These are phyloP conservation scores for Caenorhabditis becei DNA, from an alignment of 2,888 invertebrate genomes.

Conservation along the genomic window DNA sequence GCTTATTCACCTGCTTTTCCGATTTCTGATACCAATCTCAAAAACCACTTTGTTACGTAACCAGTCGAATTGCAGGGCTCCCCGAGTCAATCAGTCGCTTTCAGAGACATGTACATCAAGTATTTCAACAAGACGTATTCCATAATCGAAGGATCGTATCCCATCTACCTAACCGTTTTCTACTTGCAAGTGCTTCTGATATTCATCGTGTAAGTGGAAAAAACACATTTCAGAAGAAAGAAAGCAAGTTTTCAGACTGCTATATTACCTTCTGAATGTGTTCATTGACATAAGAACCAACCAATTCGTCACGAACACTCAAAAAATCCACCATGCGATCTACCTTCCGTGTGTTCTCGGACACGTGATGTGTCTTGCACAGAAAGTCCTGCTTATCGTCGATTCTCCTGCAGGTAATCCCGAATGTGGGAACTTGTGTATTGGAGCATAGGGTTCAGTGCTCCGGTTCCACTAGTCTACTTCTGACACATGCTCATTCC, in stretches of 20 bases:
- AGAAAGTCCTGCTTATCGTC: slow-evolving; percentile 36
- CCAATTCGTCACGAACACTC: slow-evolving; percentile 46
- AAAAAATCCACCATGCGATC: slow-evolving; percentile 55
- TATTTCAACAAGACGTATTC: slow-evolving; percentile 52
- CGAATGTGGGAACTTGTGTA: too few relatives aligned
- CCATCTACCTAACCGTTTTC: slow-evolving; percentile 26
- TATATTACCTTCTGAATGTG: slow-evolving; percentile 53
- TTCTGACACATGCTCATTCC: neutral
- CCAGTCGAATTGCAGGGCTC: neutral
- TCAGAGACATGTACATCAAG: slow-evolving; percentile 41
- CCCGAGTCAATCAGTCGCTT: too few relatives aligned
- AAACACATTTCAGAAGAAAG: too few relatives aligned
- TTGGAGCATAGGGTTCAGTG: too few relatives aligned
- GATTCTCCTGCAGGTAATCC: slow-evolving; percentile 41
- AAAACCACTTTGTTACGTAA: neutral
- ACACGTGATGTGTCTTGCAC: slow-evolving; percentile 45
- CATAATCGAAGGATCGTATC: slow-evolving; percentile 26
- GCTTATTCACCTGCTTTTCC: neutral
- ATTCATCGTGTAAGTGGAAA: slow-evolving; percentile 38
- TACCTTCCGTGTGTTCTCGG: slow-evolving; percentile 50
- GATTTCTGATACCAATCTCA: neutral
- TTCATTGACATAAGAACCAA: slow-evolving; percentile 41
- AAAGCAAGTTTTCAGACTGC: slow-evolving; percentile 22
- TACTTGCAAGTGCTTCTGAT: slow-evolving; percentile 37
- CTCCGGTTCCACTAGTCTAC: neutral